Evolutionary conservation across 2,888 invertebrate genomes (phyloP), one percentile per base, ranked within the genome.

Genomic region (Periphyllus acericola): DNA sequence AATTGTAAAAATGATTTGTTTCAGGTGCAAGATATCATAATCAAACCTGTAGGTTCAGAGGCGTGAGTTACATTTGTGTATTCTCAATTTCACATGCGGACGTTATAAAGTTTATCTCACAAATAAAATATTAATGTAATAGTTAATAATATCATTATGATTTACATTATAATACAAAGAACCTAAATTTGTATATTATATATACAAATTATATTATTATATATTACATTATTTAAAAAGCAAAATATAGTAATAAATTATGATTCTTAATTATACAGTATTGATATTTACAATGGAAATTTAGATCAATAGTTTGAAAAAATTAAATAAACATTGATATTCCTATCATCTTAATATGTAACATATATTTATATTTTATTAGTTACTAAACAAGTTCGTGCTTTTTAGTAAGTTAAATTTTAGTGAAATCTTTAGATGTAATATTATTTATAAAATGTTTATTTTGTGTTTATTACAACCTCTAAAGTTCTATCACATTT

Each of bases 1-100:
- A 72, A 72, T 25, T 36, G 9, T 71, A 78, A 21, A 80, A 72
- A 46, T 17, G 29, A 40, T 89, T 82, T 78, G 66, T 89, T 89
- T 86, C 76, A 90, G 90, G 89, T 90, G 83, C 89, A 89, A 89
- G 90, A 90, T 80, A 89, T 90, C 8, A 89, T 82, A 36, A 89
- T 90, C 32, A 89, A 89, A 81, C 90, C 90, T 34, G 84, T 89
- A 68, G 89, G 90, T 46, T 89, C 90, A 66, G 89, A 89, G 82
- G 84, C 89, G 34, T 75, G 68, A 85, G 5, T 40, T 19, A 68
- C 21, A 75, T 36, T n/a, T n/a, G n/a, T n/a, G 11, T 11, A 71
- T 71, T 19, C 2, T 66, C 55, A 66, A 79, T 40, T 80, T 32
- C 17, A 85, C 21, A 36, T 66, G 29, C 6, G 60, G 40, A 46